A percentile compares a stretch with the other conserved stretches of the same genome.
Conservation (phyloP, 2,888 invertebrate genomes). For the Galeopsomyia nigrocyanea region DNA sequence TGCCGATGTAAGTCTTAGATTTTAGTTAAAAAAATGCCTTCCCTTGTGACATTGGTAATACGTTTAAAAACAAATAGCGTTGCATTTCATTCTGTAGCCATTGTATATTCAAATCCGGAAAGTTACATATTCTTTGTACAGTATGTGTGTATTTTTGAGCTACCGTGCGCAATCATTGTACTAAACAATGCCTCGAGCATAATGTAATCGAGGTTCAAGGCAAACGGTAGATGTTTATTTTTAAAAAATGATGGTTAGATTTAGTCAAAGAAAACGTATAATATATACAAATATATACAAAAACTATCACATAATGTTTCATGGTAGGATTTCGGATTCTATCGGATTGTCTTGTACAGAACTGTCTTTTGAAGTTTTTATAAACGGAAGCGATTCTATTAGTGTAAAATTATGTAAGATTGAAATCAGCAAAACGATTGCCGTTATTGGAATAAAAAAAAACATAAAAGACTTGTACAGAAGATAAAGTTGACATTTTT, state of each 20-base stretch:
- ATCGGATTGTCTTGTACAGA: constrained; percentile 42
- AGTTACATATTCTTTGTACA: constrained; percentile 40
- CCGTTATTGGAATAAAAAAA: constrained; percentile 33
- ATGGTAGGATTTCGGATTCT: constrained; percentile 32
- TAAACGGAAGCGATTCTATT: constrained; percentile 42
- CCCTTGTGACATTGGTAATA: constrained; percentile 52
- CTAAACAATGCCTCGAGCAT: constrained; percentile 18
- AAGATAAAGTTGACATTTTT: constrained; percentile 31
- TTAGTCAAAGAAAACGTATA: constrained; percentile 37
- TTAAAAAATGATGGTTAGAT: constrained; percentile 36
- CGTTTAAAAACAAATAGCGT: constrained; percentile 51
- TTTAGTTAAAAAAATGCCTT: constrained; percentile 51
- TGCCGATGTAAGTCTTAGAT: constrained; percentile 15
- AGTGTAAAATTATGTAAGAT: constrained; percentile 46
- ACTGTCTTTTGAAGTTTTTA: constrained; percentile 41
- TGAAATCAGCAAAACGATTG: constrained; percentile 26
- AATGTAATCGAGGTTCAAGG: constrained; percentile 22
- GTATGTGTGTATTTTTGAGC: constrained; percentile 29
- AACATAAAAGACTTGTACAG: constrained; percentile 44
- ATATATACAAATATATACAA: constrained; percentile 30
- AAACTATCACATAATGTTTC: constrained; percentile 31
- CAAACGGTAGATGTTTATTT: constrained; percentile 36
- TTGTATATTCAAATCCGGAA: constrained; percentile 41
- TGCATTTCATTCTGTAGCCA: constrained; percentile 56
- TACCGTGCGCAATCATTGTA: constrained; percentile 1